Evolutionary conservation across 1,140 invertebrate genomes (phyloP).

Genomic region (roundworm (Caenorhabditis elegans)): WBcel235 BX284602.5:9544501-9545000

Average conservation of each 20-base stretch:
- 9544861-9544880: not conserved
- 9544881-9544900: not conserved
- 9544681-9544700: not conserved
- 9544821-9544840: not conserved
- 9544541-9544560: too few species aligned
- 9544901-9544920: not conserved
- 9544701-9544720: not conserved
- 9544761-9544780: not conserved
- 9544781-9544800: not conserved
- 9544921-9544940: not conserved
- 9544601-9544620: too few species aligned
- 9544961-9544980: not conserved
- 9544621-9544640: too few species aligned
- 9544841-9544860: not conserved
- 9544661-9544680: not conserved
- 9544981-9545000: not conserved
- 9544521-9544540: too few species aligned
- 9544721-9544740: not conserved
- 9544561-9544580: too few species aligned
- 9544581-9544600: too few species aligned
- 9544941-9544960: not conserved
- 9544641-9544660: too few species aligned
- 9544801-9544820: not conserved
- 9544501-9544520: too few species aligned
- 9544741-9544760: constrained; percentile 1